phyloP scores from a whole-genome alignment of 2,797 vertebrate species.

The Macroramphosus scolopax region DNA sequence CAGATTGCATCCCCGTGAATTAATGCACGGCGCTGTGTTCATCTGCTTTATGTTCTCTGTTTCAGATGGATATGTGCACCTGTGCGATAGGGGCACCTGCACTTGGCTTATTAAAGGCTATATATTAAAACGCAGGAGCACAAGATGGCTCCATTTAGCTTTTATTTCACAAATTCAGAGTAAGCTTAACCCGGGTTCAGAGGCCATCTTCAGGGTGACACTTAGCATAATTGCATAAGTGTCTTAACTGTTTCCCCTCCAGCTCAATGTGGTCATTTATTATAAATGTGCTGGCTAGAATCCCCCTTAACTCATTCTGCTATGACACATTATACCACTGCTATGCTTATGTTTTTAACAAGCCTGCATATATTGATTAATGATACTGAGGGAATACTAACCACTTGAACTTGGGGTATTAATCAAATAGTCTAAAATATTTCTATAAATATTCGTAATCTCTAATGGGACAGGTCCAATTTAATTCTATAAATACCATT shows the following conservation, averaged over 20 bases:
- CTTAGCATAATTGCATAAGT: slow-evolving; percentile 86
- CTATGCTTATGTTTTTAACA: slow-evolving; percentile 79
- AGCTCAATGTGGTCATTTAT: slow-evolving; percentile 77
- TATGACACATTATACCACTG: slow-evolving; percentile 73
- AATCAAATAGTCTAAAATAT: slow-evolving; percentile 75
- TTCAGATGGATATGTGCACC: slow-evolving; percentile 76
- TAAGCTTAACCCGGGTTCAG: slow-evolving; percentile 80
- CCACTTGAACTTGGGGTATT: slow-evolving; percentile 72
- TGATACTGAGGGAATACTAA: slow-evolving; percentile 73
- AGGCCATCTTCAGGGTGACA: slow-evolving; percentile 79
- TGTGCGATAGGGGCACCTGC: slow-evolving; percentile 70
- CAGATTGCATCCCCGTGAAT: slow-evolving; percentile 72
- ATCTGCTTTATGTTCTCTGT: slow-evolving; percentile 76
- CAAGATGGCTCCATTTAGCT: slow-evolving; percentile 80
- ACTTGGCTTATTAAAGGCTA: slow-evolving; percentile 80
- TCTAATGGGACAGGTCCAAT: slow-evolving; percentile 70
- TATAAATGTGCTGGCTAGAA: slow-evolving; percentile 72
- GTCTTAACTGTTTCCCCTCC: slow-evolving; percentile 81
- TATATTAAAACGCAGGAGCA: slow-evolving; percentile 76
- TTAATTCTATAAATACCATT: slow-evolving; percentile 77
- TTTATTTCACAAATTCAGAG: slow-evolving; percentile 82
- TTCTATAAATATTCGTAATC: slow-evolving; percentile 75
- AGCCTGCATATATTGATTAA: slow-evolving; percentile 79
- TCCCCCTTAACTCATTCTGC: slow-evolving; percentile 73
- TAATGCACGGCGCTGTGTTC: slow-evolving; percentile 62